Evolutionary conservation across 2,113 vertebrate species (phyloP), one percentile per base, ranked within the genome.

Genomic region (Gopherus evgoodei): DNA sequence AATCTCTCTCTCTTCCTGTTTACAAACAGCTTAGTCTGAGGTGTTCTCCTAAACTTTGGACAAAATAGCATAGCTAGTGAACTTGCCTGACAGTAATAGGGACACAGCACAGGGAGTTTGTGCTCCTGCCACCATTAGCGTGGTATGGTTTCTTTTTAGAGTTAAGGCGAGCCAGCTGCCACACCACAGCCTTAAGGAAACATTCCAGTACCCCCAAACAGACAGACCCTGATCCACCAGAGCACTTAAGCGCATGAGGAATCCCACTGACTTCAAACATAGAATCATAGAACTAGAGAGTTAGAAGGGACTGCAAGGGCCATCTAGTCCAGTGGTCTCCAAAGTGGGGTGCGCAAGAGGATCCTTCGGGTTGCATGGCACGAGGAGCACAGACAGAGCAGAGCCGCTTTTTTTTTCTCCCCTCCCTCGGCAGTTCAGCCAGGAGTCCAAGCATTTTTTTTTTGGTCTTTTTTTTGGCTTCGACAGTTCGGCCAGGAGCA

Each of bases 1-100:
- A 81, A 3, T 19, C 27, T 1, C 9, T 57, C 10, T 19, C 72
- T 94, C 1, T 0, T 62, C 22, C 44, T 84, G 35, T 72, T 59
- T 57, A 80, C 62, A 83, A 83, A 29, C 22, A 90, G 1, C 25
- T 87, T 49, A 38, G 6, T 38, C 57, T 87, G 52, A 49, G 53
- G 29, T 65, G 50, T 83, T 59, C 35, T 83, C 75, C 75, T 78
- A 25, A 44, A 29, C 42, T 78, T 78, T 47, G 75, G 42, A 78
- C 75, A 44, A 78, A 78, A 44, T 27, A 78, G 42, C 5, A 4
- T 13, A 22, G 72, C 24, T 42, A 22, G 72, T 47, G 25, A 78
- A 44, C 38, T 44, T 11, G 11, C 27, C 11, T 27, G 12, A 62
- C 27, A 22, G n/a, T 72, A 72, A 4, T 5, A 38, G 16, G n/a